phyloP scores from a whole-genome alignment of 2,888 invertebrate species.

The Acleris sparsana region DNA sequence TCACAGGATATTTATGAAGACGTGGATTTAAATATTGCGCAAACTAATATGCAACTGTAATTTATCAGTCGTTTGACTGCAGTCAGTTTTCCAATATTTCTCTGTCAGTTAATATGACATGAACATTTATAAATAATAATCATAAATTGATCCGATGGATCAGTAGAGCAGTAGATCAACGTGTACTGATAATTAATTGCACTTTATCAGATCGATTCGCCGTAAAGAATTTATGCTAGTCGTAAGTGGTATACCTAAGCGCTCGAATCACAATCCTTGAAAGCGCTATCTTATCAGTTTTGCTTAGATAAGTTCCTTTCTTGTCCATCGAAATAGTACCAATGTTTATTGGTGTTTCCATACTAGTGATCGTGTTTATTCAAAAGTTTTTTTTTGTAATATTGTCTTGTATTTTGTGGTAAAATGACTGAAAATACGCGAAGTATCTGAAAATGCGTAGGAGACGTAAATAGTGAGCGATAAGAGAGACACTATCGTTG shows the following conservation, averaged over 20 bases:
- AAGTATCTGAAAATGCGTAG: conserved; percentile 67
- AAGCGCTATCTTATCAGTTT: conserved; percentile 73
- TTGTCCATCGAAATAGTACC: conserved; percentile 66
- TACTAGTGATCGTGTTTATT: conserved; percentile 16
- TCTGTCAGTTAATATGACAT: no score
- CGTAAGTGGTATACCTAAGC: conserved; percentile 34
- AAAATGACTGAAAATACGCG: conserved; percentile 34
- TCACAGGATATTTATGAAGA: no score
- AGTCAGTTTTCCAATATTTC: no score
- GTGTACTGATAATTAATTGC: conserved; percentile 14
- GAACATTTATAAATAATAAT: no score
- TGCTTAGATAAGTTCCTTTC: conserved; percentile 61
- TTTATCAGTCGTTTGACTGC: no score
- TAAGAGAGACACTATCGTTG: conserved; percentile 64
- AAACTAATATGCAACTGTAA: no score
- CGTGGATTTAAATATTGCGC: no score
- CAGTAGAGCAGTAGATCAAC: conserved; percentile 5
- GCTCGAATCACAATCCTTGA: conserved; percentile 67
- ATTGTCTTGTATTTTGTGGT: conserved; percentile 25
- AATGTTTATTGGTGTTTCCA: conserved; percentile 48
- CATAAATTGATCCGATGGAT: not conserved
- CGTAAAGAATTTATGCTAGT: conserved; percentile 11
- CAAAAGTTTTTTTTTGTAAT: conserved; percentile 26
- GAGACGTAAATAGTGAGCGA: conserved; percentile 72
- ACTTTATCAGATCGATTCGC: conserved; percentile 4